Conservation (phyloP, 2,113 vertebrate genomes). For the Oryzias javanicus region DNA sequence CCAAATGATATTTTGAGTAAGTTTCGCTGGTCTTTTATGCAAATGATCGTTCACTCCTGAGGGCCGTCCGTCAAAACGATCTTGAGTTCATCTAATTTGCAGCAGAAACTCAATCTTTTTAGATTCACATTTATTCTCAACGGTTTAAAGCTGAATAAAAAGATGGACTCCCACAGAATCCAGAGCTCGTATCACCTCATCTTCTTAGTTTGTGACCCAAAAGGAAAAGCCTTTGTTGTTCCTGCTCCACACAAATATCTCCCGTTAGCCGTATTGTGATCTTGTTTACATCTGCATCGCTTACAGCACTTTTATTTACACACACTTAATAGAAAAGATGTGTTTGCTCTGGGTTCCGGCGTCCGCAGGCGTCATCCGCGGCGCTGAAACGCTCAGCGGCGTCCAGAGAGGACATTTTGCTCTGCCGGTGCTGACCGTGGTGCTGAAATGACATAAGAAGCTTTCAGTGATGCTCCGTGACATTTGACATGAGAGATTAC, state of each 20-base stretch:
- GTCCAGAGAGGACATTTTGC: background rate
- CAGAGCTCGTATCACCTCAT: background rate
- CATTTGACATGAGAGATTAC: background rate
- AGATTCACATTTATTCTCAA: too few species aligned
- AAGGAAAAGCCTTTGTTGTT: conserved; percentile 18
- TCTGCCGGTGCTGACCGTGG: conserved; percentile 18
- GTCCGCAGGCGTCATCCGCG: conserved; percentile 19
- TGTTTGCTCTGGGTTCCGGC: background rate
- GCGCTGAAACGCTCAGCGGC: conserved; percentile 24
- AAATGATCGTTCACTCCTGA: too few species aligned
- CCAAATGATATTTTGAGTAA: too few species aligned
- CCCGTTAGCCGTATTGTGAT: too few species aligned
- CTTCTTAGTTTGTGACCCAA: background rate
- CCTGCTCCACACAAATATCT: background rate
- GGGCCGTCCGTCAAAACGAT: too few species aligned
- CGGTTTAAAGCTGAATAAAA: too few species aligned
- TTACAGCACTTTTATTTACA: background rate
- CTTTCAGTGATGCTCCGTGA: background rate
- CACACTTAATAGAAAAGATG: too few species aligned
- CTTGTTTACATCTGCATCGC: background rate
- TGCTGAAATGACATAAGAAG: conserved; percentile 15
- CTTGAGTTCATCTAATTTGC: too few species aligned
- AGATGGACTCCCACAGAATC: too few species aligned
- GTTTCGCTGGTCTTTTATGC: too few species aligned
- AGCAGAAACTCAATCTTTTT: too few species aligned